Percentiles rank a stretch among this genome's conserved stretches.
Evolutionary conservation across 1,140 invertebrate species (phyloP).

Genomic region (Gryllus bimaculatus): DNA sequence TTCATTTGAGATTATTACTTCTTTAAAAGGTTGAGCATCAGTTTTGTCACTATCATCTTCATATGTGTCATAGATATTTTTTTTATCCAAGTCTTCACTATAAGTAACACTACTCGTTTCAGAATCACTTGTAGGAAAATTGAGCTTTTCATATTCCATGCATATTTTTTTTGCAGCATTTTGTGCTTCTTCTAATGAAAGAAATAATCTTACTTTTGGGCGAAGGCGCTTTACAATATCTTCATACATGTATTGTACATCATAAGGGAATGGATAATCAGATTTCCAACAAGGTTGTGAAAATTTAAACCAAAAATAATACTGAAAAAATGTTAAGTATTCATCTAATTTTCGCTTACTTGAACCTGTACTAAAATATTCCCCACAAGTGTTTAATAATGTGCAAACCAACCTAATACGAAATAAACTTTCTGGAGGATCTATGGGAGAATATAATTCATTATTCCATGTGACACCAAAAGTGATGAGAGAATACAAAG

Average conservation of each 20-base stretch:
- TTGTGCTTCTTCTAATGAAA: conserved; percentile 54
- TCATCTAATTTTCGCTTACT: conserved; percentile 1
- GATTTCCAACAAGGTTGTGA: conserved; percentile 56
- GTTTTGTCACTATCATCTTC: neutral
- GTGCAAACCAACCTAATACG: conserved; percentile 77
- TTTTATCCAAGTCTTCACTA: neutral
- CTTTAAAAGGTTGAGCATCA: neutral
- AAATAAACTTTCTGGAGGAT: conserved; percentile 87
- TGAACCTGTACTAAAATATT: conserved; percentile 61
- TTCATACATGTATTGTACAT: conserved; percentile 73
- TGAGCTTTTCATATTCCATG: neutral
- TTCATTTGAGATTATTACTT: neutral
- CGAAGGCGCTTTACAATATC: conserved; percentile 68
- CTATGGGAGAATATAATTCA: conserved; percentile 53
- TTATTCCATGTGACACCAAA: conserved; percentile 75
- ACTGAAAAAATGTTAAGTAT: conserved; percentile 38
- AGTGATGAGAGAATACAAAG: conserved; percentile 85
- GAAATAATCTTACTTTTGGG: conserved; percentile 61
- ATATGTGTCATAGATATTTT: neutral
- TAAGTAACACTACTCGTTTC: neutral
- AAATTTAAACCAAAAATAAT: conserved; percentile 88
- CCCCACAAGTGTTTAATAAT: conserved; percentile 86
- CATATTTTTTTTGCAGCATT: neutral
- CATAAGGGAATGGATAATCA: conserved; percentile 69
- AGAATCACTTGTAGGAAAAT: neutral